Conservation (phyloP, 2,888 invertebrate genomes). For the Cerceris rybyensis region DNA sequence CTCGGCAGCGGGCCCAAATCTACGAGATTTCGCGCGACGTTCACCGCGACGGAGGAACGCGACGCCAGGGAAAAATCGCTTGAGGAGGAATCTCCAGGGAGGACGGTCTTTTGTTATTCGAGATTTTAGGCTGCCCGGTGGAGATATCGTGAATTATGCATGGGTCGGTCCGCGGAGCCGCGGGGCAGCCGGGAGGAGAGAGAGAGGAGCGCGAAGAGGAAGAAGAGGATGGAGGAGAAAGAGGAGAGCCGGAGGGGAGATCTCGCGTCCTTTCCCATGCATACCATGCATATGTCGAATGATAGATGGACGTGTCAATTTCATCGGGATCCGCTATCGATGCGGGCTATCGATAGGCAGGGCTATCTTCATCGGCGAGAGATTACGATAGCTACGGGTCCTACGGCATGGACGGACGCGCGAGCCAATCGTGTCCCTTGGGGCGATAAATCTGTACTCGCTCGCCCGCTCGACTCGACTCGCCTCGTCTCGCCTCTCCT, state of each 20-base stretch:
- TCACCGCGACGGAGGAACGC: neutral
- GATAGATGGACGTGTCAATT: conserved; percentile 78
- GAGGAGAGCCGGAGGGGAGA: neutral
- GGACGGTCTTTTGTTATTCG: conserved; percentile 69
- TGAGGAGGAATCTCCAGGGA: neutral
- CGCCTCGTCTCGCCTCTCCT: no score
- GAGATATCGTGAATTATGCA: conserved; percentile 79
- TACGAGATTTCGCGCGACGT: neutral
- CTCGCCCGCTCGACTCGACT: neutral
- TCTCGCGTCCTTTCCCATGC: conserved; percentile 68
- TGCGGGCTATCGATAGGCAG: conserved; percentile 44
- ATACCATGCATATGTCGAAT: conserved; percentile 67
- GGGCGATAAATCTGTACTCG: neutral
- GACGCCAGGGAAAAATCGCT: neutral
- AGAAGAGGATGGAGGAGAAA: conserved; percentile 9
- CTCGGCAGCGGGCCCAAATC: neutral
- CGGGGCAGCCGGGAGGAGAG: conserved; percentile 11
- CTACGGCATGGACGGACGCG: neutral
- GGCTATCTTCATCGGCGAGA: conserved; percentile 70
- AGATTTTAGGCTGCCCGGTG: conserved; percentile 74
- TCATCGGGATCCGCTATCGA: conserved; percentile 71
- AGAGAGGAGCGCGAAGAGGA: neutral
- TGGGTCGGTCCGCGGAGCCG: conserved; percentile 68
- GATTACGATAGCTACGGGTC: conserved; percentile 45
- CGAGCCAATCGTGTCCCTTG: neutral